Percentiles rank a stretch among this genome's conserved stretches.
Evolutionary conservation across 2,113 vertebrate genomes (phyloP).

Genomic region (chimpanzee (Pan troglodytes)): NHGRI_mPanTro3-v2.1_pri NC_072409.2:95478001-95478500

Average conservation of each 20-base stretch:
- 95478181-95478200: not conserved
- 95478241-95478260: conserved; percentile 10
- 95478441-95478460: not conserved
- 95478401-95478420: not conserved
- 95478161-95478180: not conserved
- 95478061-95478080: not conserved
- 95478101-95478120: not conserved
- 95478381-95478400: conserved; percentile 15
- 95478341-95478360: conserved; percentile 24
- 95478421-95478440: not conserved
- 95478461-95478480: not conserved
- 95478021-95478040: conserved; percentile 3
- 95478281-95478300: not conserved
- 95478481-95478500: not conserved
- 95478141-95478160: not conserved
- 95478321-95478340: not conserved
- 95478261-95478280: conserved; percentile 17
- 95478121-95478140: not conserved
- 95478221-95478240: not conserved
- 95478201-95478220: not conserved
- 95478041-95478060: conserved; percentile 13
- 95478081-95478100: not conserved
- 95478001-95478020: conserved; percentile 37
- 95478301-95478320: not conserved
- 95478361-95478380: not conserved